phyloP scores from a whole-genome alignment of 2,113 vertebrate genomes.

The Lanius collurio region DNA sequence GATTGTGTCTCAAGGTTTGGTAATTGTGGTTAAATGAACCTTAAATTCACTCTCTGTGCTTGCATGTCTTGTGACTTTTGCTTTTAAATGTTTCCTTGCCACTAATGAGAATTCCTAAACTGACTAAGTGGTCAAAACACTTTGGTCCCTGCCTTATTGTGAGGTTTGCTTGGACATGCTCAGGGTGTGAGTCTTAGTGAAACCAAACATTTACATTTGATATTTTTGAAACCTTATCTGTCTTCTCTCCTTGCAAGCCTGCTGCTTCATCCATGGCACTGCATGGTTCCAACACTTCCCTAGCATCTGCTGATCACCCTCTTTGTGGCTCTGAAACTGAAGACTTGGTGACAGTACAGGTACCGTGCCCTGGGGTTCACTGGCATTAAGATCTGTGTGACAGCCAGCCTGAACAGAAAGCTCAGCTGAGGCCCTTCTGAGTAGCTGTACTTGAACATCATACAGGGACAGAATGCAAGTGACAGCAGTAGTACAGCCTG shows the following conservation, averaged over 20 bases:
- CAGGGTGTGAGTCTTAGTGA: not conserved
- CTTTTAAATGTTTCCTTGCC: not conserved
- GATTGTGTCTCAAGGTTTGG: not conserved
- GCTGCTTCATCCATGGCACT: constrained; percentile 54
- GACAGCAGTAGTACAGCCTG: not conserved
- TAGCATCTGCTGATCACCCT: constrained; percentile 65
- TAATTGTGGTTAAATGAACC: not conserved
- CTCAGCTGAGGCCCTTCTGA: not conserved
- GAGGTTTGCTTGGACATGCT: not conserved
- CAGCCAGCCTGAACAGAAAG: not conserved
- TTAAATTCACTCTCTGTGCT: not conserved
- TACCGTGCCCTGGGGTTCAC: not conserved
- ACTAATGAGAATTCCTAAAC: not conserved
- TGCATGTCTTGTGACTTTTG: not conserved
- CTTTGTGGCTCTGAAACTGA: constrained; percentile 74
- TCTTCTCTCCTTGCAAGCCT: constrained; percentile 37
- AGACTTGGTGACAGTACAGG: constrained; percentile 67
- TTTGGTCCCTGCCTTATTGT: not conserved
- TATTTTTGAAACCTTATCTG: not conserved
- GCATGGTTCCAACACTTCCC: constrained; percentile 65
- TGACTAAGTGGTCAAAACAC: not conserved
- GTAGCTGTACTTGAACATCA: not conserved
- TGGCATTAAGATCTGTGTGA: not conserved
- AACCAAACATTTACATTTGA: not conserved
- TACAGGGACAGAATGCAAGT: not conserved